Percentiles rank a stretch among this genome's conserved stretches.
Evolutionary conservation across 2,888 invertebrate genomes (phyloP).

Genomic region (Pycnomerus fuliginosus): DNA sequence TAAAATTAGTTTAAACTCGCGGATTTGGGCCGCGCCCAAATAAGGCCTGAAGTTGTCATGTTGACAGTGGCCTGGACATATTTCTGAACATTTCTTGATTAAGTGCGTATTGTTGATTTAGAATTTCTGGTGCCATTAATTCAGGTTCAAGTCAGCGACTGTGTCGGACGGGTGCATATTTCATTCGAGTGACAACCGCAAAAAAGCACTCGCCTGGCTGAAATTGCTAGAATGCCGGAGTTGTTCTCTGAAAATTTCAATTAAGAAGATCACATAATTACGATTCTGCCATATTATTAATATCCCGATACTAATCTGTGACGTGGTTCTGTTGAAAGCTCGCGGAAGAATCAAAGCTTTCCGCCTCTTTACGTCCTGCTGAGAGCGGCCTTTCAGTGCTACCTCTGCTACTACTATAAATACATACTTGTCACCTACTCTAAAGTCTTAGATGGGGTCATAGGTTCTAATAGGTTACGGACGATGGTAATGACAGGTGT

Average conservation of each 20-base stretch:
- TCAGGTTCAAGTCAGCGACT: constrained; percentile 9
- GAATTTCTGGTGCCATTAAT: constrained; percentile 21
- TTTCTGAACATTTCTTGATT: constrained; percentile 22
- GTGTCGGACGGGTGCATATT: constrained; percentile 20
- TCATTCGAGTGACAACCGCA: constrained; percentile 15
- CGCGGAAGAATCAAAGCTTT: constrained; percentile 22
- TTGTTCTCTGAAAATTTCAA: constrained; percentile 18
- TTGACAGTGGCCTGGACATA: constrained; percentile 17
- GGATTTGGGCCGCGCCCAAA: constrained; percentile 20
- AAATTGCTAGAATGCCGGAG: constrained; percentile 16
- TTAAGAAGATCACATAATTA: constrained; percentile 14
- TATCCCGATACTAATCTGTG: constrained; percentile 11
- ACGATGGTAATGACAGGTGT: constrained; percentile 31
- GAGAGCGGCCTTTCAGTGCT: constrained; percentile 31
- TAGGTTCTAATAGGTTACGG: constrained; percentile 33
- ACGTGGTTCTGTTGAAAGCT: constrained; percentile 22
- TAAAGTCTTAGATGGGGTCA: constrained; percentile 30
- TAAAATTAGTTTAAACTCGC: constrained; percentile 18
- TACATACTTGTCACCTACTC: constrained; percentile 29
- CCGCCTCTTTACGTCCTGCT: constrained; percentile 27
- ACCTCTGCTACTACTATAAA: constrained; percentile 33
- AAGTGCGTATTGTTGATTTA: constrained; percentile 24
- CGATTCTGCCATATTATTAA: constrained; percentile 14
- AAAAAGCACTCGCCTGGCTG: constrained; percentile 12
- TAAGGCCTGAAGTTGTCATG: constrained; percentile 15